Evolutionary conservation across 2,113 vertebrate species (phyloP).

Genomic region (Cyprinus carpio): DNA sequence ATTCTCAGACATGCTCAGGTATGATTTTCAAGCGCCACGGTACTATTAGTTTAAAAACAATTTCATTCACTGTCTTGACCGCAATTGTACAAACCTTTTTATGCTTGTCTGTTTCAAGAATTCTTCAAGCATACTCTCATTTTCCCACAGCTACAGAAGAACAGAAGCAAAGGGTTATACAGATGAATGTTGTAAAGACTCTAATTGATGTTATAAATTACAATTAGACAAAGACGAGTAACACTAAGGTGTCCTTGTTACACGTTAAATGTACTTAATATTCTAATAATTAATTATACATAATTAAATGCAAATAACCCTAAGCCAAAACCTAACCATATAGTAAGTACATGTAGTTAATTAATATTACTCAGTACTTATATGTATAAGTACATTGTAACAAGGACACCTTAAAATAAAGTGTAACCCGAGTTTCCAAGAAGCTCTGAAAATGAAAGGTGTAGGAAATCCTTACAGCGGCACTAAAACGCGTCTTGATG

Average conservation of each 20-base stretch:
- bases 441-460: too few relatives aligned
- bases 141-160: slow-evolving; percentile 77
- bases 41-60: background rate
- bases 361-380: too few relatives aligned
- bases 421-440: background rate
- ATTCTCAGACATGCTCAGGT: too few relatives aligned
- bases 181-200: background rate
- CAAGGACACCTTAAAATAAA: too few relatives aligned
- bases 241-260: too few relatives aligned
- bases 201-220: background rate
- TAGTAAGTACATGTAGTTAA: too few relatives aligned
- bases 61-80: background rate
- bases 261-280: too few relatives aligned
- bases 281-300: too few relatives aligned
- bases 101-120: slow-evolving; percentile 70
- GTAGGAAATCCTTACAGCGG: slow-evolving; percentile 68
- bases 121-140: slow-evolving; percentile 57
- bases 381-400: too few relatives aligned
- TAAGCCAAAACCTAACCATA: too few relatives aligned
- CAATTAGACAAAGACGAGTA: background rate
- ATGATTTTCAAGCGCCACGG: background rate
- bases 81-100: slow-evolving; percentile 71
- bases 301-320: too few relatives aligned
- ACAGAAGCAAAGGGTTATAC: background rate
- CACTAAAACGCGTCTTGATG: slow-evolving; percentile 85